These are phyloP conservation scores for Osmerus mordax DNA, from an alignment of 2,113 vertebrate genomes.

Conservation along the genomic window DNA sequence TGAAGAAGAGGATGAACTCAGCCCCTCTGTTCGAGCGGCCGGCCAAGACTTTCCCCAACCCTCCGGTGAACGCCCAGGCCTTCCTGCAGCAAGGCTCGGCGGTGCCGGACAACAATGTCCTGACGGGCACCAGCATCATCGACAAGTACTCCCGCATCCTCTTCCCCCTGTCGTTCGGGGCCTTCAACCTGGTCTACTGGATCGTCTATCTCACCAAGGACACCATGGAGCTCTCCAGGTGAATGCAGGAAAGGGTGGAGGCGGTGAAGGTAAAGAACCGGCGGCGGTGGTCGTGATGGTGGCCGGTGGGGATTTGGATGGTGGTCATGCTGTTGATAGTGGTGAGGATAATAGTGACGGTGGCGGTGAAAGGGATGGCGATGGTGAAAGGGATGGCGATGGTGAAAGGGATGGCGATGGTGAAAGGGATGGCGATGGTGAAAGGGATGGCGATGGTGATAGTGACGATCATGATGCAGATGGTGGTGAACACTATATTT, in stretches of 20 bases:
- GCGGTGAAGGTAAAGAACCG: background rate
- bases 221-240: conserved; percentile 78
- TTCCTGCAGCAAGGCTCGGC: conserved; percentile 72
- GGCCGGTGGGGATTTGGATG: background rate
- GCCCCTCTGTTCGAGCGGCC: conserved; percentile 69
- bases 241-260: background rate
- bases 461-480: too few species aligned
- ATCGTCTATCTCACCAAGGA: conserved; percentile 88
- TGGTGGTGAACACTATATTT: too few species aligned
- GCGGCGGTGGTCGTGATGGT: background rate
- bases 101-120: conserved; percentile 57
- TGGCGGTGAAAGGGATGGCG: too few species aligned
- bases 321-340: background rate
- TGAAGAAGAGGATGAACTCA: conserved; percentile 89
- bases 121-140: conserved; percentile 87
- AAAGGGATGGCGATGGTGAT: too few species aligned
- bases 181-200: conserved; percentile 93
- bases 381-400: too few species aligned
- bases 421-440: too few species aligned
- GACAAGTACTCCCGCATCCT: conserved; percentile 86
- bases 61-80: conserved; percentile 66
- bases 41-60: conserved; percentile 69
- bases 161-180: conserved; percentile 87
- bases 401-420: too few species aligned
- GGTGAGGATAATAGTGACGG: background rate